Evolutionary conservation across 1,140 invertebrate species (phyloP).

Genomic region (Glomeris maerens): DNA sequence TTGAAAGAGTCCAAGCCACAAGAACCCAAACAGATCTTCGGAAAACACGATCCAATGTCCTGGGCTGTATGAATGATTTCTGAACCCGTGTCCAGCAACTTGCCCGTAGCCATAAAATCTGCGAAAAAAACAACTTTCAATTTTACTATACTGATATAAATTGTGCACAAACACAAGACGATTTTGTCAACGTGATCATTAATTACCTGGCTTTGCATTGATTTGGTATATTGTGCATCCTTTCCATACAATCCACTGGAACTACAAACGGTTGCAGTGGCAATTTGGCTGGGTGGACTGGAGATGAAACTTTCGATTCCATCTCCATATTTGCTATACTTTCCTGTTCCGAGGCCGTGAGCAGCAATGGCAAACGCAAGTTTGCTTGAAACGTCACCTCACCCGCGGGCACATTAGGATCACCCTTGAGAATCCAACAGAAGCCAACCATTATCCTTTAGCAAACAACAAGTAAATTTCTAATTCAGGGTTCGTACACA

Average conservation of each 20-base stretch:
- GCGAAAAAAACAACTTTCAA: slow-evolving; percentile 11
- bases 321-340: slow-evolving; percentile 12
- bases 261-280: slow-evolving; percentile 20
- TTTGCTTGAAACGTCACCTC: slow-evolving; percentile 23
- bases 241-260: slow-evolving; percentile 15
- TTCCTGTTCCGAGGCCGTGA: slow-evolving; percentile 20
- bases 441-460: too few relatives aligned
- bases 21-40: slow-evolving; percentile 25
- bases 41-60: slow-evolving; percentile 26
- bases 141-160: slow-evolving; percentile 2
- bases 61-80: slow-evolving; percentile 18
- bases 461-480: too few relatives aligned
- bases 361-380: slow-evolving; percentile 20
- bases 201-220: slow-evolving; percentile 14
- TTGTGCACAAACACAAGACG: background rate
- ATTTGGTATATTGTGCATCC: slow-evolving; percentile 6
- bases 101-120: slow-evolving; percentile 24
- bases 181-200: background rate
- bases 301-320: slow-evolving; percentile 14
- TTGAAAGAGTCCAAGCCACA: slow-evolving; percentile 23
- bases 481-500: too few relatives aligned
- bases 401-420: slow-evolving; percentile 26
- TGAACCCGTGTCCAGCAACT: slow-evolving; percentile 23
- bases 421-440: slow-evolving; percentile 20
- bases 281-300: slow-evolving; percentile 6